Evolutionary conservation across 2,797 vertebrate genomes (phyloP), one percentile per base, ranked within the genome.

Genomic region (Tauraco hartlaubi): DNA sequence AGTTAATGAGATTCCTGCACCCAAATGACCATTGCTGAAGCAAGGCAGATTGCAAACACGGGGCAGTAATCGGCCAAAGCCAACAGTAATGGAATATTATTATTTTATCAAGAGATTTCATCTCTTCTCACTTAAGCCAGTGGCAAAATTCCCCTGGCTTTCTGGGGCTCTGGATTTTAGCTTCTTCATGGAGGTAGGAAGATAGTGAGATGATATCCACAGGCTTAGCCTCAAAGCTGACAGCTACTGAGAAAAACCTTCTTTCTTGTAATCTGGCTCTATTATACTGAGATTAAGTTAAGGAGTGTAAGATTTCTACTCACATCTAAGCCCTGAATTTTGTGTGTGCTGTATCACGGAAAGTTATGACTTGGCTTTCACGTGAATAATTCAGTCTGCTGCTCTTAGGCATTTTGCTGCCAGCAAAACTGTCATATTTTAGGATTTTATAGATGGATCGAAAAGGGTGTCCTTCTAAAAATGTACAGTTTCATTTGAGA

Each of bases 211-310:
- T 10, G 17, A 37, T 74, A 35, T 12, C 37, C 71, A 59, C 69
- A 71, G 41, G 25, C 55, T 94, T 86, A 37, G 52, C 56, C 71
- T 76, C 63, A 39, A 83, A 76, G 71, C 71, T 82, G 83, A 18
- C 33, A 81, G 64, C 62, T 69, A 26, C 88, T 25, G 59, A 48
- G 61, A 39, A 89, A 94, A 82, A 41, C 6, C 15, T 49, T 0
- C 19, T 68, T 59, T 43, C 49, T 72, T 67, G 39, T 46, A n/a
- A 49, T 23, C 77, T 71, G 71, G 28, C 56, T 80, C 56, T 33
- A 7, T 87, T 21, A 19, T 28, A 19, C 20, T 4, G 33, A 64
- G 83, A 59, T 85, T 63, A 54, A 71, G 8, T 56, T 61, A 15
- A 66, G 2, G 35, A 0, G 0, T 76, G 67, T 48, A 29, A 81